phyloP scores from a whole-genome alignment of 1,140 invertebrate species.

The Coptotermes formosanus region DNA sequence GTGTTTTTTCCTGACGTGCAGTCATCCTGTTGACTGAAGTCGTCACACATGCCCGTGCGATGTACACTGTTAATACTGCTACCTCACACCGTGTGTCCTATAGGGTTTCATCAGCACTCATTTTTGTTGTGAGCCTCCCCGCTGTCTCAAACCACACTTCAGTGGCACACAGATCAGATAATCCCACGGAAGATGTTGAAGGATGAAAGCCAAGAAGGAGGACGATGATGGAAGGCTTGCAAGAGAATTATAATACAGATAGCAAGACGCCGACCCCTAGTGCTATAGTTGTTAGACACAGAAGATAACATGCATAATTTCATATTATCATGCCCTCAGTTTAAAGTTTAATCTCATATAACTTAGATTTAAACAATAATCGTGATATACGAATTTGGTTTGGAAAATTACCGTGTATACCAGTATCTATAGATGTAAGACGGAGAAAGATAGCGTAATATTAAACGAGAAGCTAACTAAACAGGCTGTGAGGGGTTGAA shows the following conservation, averaged over 20 bases:
- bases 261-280: background rate
- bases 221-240: background rate
- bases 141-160: background rate
- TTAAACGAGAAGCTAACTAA: no score
- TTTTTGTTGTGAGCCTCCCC: background rate
- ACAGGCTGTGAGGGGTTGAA: no score
- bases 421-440: no score
- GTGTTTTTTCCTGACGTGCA: no score
- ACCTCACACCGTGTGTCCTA: no score
- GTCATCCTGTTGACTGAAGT: no score
- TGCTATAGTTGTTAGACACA: background rate
- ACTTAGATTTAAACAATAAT: background rate
- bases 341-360: background rate
- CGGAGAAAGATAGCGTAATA: no score
- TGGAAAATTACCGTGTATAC: no score
- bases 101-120: background rate
- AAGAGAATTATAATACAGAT: conserved; percentile 1
- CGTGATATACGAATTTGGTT: no score
- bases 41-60: no score
- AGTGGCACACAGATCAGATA: background rate
- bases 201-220: conserved; percentile 1
- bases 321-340: background rate
- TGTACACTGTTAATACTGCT: no score
- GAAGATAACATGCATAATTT: background rate
- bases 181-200: conserved; percentile 5